Evolutionary conservation across 2,113 vertebrate species (phyloP), one percentile per base, ranked within the genome.

Genomic region (Hoplias malabaricus): DNA sequence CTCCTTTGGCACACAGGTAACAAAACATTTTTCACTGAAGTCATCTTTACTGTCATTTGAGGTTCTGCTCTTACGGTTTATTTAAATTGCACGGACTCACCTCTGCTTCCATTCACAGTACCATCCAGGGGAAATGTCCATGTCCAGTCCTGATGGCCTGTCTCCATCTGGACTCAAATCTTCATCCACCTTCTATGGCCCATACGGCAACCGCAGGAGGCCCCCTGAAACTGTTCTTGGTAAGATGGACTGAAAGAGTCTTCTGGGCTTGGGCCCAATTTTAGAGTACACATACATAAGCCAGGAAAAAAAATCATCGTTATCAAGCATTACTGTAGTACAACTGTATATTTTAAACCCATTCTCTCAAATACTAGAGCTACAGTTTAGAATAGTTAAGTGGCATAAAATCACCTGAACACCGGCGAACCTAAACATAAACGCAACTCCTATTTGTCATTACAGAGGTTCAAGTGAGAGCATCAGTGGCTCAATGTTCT

Each of bases 111-210:
- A 0, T 83, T 79, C 77, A 0, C 85, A 98, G 96, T 98, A 96
- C 86, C 90, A 96, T 82, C 89, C 93, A 34, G 85, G 90, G 0
- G 96, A 99, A 11, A 93, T 98, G 86, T 89, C 92, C 75, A 93
- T 99, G 61, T 77, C 92, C 7, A 95, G 92, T 69, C 93, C 96
- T 0, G 92, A 94, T 83, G 89, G 94, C 0, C 91, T 96, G 12
- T 96, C 97, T 33, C 95, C 95, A 2, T 91, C 95, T 0, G 94
- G 93, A 14, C 81, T 90, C 68, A 99, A 99, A 89, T 84, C 93
- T 0, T 83, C 86, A 19, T 90, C 95, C 19, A 94, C 95, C 75
- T 98, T 94, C 90, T 98, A 96, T 83, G 53, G 88, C 57, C 85
- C 95, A 1, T 98, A 94, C 77, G 83, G 86, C 84, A 94, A 92